A percentile compares a stretch with the other conserved stretches of the same genome.
Conservation (phyloP, 2,888 invertebrate genomes). For the Argyra leucocephala region DNA sequence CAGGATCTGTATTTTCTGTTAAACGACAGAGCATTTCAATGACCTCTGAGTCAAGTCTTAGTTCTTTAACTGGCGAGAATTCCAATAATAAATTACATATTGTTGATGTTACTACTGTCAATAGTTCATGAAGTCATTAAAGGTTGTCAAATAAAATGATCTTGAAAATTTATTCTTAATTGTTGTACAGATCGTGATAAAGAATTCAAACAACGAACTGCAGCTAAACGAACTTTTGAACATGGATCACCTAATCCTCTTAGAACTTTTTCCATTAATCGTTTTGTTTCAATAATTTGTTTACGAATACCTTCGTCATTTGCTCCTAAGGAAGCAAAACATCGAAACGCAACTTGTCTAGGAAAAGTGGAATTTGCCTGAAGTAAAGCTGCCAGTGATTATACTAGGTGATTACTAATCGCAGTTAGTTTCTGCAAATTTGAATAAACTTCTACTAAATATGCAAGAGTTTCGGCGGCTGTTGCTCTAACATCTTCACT, state of each 20-base stretch:
- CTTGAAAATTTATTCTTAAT: slow-evolving; percentile 83
- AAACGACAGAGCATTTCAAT: slow-evolving; percentile 74
- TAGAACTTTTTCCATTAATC: slow-evolving; percentile 78
- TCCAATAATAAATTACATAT: slow-evolving; percentile 85
- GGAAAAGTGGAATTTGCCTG: slow-evolving; percentile 58
- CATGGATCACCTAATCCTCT: slow-evolving; percentile 68
- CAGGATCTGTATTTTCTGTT: slow-evolving; percentile 70
- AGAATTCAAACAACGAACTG: slow-evolving; percentile 83
- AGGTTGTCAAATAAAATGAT: slow-evolving; percentile 86
- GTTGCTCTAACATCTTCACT: slow-evolving; percentile 57
- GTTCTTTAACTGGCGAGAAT: slow-evolving; percentile 91
- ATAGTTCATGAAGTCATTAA: slow-evolving; percentile 76
- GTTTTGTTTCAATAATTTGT: slow-evolving; percentile 81
- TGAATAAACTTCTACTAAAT: slow-evolving; percentile 69
- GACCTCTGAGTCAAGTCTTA: slow-evolving; percentile 80
- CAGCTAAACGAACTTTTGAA: slow-evolving; percentile 61
- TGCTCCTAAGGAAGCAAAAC: slow-evolving; percentile 83
- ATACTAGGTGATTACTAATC: slow-evolving; percentile 83
- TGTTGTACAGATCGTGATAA: slow-evolving; percentile 87
- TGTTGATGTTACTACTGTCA: slow-evolving; percentile 82
- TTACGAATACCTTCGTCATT: slow-evolving; percentile 91
- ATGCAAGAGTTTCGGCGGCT: slow-evolving; percentile 81
- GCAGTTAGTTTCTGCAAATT: slow-evolving; percentile 79
- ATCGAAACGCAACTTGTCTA: slow-evolving; percentile 66
- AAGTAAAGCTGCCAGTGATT: slow-evolving; percentile 70